Base-by-base conservation (phyloP, 2,113 vertebrate genomes). In the Onychostoma macrolepis region DNA sequence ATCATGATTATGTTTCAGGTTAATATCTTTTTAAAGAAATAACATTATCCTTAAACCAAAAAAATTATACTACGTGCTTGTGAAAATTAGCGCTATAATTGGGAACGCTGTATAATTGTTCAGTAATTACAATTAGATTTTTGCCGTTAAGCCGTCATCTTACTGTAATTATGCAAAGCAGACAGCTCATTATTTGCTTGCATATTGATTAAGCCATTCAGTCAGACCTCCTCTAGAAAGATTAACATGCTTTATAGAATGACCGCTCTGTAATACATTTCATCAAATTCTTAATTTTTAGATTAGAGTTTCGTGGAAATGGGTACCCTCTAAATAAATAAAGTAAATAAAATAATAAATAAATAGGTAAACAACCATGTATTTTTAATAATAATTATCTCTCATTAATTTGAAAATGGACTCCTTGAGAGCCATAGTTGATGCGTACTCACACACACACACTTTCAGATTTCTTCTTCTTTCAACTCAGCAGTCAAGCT, bases 151-250 rank as follows among this genome's bases (percentile, higher is more conserved):
- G 76, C 77, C 84, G 24, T 87, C 36, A 65, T 56, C 74, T 90
- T 90, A 53, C 50, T 53, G 50, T 19, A 89, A 91, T 92, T 93
- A 92, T 86, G 85, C 87, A 24, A 69, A 84, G 50, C 85, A 88
- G 77, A 84, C 12, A 21, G 87, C 88, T 92, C 45, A 91, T 91
- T 91, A 90, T 90, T 80, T 41, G 53, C 80, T 82, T 86, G 86
- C 81, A 89, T 89, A 84, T 56, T 89, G 89, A 92, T 91, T 72
- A 93, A 83, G 19, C 41, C 30, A 33, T 83, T 71, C 5, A 50
- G 17, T 82, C 50, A 58, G 19, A 80, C 78, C 53, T 61, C 56
- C 17, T 36, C 28, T 12, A 83, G 26, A 41, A 36, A 63, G 15
- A 82, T 67, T 21, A 21, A n/a, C 21, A 4, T 33, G 58, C 33